phyloP scores from a whole-genome alignment of 2,797 vertebrate species.

The Alcedo quadribrachys region DNA sequence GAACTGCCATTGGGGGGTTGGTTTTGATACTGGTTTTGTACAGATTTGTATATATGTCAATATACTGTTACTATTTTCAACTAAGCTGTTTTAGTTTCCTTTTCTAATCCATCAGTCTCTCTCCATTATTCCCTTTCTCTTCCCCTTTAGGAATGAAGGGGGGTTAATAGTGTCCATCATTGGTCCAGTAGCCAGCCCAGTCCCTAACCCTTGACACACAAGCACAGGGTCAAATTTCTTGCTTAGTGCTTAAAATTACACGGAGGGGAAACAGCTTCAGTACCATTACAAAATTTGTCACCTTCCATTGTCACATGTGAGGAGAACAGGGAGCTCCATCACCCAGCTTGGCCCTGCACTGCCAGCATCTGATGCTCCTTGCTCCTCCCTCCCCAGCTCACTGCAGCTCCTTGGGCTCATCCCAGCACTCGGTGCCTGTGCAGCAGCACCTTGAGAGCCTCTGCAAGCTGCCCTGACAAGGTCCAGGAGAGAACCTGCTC shows the following conservation, averaged over 20 bases:
- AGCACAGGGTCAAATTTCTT: not conserved
- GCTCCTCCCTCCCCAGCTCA: not conserved
- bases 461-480: not conserved
- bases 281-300: not conserved
- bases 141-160: not conserved
- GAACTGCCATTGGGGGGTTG: not conserved
- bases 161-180: not conserved
- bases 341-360: not conserved
- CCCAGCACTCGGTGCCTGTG: fast-evolving
- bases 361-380: fast-evolving
- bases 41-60: not conserved
- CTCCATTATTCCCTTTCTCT: not conserved
- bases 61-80: not conserved
- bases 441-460: fast-evolving
- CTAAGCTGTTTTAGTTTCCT: not conserved
- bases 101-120: not conserved
- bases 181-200: not conserved
- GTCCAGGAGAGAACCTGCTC: fast-evolving
- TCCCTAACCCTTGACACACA: not conserved
- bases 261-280: not conserved
- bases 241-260: not conserved
- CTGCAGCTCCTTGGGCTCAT: fast-evolving
- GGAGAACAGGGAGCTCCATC: fast-evolving
- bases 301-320: not conserved
- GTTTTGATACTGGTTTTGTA: not conserved